A percentile compares a stretch with the other conserved stretches of the same genome.
Evolutionary conservation across 2,888 invertebrate species (phyloP).

Genomic region (Acronicta aceris): DNA sequence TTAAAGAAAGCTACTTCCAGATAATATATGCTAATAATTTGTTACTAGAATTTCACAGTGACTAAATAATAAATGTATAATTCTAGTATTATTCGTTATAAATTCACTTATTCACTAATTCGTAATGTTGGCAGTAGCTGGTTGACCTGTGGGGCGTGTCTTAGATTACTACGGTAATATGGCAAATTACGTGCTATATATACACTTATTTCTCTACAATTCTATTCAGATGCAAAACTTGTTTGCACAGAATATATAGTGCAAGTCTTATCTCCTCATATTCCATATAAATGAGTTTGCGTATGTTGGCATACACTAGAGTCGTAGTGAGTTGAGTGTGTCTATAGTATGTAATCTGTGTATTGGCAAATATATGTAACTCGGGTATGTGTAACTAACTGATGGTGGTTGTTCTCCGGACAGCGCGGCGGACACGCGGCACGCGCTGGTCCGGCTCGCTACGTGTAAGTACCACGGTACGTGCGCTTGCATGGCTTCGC

Average conservation of each 20-base stretch:
- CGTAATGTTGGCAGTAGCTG: not conserved
- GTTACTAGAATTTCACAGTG: constrained; percentile 12
- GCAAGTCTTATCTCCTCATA: not conserved
- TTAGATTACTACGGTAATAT: not conserved
- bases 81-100: not conserved
- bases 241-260: not conserved
- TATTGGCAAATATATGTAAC: constrained; percentile 33
- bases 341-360: constrained; percentile 9
- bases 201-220: constrained; percentile 6
- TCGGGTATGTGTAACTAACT: constrained; percentile 67
- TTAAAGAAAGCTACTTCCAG: not conserved
- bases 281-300: not conserved
- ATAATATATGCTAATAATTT: not conserved
- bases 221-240: not conserved
- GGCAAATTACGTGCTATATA: constrained; percentile 10
- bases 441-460: constrained; percentile 96
- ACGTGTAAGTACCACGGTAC: constrained; percentile 94
- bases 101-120: too few species aligned
- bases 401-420: constrained; percentile 69
- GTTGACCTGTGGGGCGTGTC: constrained; percentile 27
- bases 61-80: constrained; percentile 11
- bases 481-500: constrained; percentile 63
- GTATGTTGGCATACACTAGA: not conserved
- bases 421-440: constrained; percentile 92
- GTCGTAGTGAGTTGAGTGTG: constrained; percentile 3